Conservation (phyloP, 2,888 invertebrate genomes). For the Leptothorax acervorum region DNA sequence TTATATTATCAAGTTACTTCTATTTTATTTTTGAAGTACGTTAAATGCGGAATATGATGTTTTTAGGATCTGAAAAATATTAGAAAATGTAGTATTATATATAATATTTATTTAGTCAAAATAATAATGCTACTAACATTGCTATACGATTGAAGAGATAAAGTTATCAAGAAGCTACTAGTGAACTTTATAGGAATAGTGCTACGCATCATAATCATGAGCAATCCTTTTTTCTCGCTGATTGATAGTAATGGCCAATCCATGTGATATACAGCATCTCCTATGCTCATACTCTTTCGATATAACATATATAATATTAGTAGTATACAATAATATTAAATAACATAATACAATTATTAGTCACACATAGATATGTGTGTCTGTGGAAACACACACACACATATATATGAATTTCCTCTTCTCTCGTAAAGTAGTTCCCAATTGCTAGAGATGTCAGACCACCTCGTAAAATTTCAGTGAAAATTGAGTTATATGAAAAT, state of each 20-base stretch:
- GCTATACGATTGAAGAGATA: slow-evolving; percentile 59
- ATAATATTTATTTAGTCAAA: neutral
- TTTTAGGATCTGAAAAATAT: slow-evolving; percentile 11
- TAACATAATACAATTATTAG: neutral
- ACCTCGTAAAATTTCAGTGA: neutral
- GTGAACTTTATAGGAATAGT: slow-evolving; percentile 61
- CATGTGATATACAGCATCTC: neutral
- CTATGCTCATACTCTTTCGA: neutral
- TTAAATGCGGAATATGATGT: slow-evolving; percentile 33
- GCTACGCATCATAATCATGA: slow-evolving; percentile 64
- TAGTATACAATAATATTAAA: neutral
- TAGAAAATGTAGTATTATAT: neutral
- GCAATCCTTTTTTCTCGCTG: slow-evolving; percentile 49
- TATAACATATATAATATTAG: neutral
- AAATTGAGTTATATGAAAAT: neutral
- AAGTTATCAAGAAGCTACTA: slow-evolving; percentile 59
- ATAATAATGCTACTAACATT: slow-evolving; percentile 51
- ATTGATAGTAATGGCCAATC: slow-evolving; percentile 17
- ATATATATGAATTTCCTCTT: too few species aligned
- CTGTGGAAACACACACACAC: too few species aligned
- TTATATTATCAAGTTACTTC: neutral
- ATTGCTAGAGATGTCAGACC: too few species aligned
- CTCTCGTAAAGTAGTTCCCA: too few species aligned
- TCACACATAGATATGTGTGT: too few species aligned
- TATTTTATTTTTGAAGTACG: neutral